A percentile compares a stretch with the other conserved stretches of the same genome.
phyloP scores from a whole-genome alignment of 1,140 invertebrate genomes.

The Drosophila ohnishii region DNA sequence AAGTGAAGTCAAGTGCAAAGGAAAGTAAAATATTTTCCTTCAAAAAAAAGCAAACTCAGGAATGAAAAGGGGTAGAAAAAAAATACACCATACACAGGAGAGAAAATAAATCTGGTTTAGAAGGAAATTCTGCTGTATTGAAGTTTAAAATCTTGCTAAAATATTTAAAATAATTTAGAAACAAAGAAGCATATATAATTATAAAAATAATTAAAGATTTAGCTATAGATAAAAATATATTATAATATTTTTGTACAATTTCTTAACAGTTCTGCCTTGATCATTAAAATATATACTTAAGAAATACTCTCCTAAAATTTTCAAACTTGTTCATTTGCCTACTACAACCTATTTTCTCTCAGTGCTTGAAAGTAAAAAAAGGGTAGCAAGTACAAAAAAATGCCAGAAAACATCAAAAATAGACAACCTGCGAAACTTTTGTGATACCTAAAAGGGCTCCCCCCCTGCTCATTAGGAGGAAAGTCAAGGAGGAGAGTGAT shows the following conservation, averaged over 20 bases:
- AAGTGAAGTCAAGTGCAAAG: slow-evolving; percentile 75
- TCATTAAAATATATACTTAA: too few species aligned
- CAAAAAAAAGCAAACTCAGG: background rate
- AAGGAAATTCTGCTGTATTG: background rate
- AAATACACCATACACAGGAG: background rate
- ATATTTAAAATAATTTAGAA: background rate
- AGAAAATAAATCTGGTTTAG: background rate
- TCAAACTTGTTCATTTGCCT: too few species aligned
- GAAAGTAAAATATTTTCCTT: slow-evolving; percentile 57
- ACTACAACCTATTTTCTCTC: background rate
- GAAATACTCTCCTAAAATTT: too few species aligned
- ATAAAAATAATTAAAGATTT: too few species aligned
- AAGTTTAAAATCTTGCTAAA: background rate
- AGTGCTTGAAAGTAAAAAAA: slow-evolving; percentile 8
- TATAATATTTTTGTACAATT: too few species aligned
- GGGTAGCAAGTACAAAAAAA: slow-evolving; percentile 5
- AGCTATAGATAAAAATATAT: too few species aligned
- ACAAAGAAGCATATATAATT: too few species aligned
- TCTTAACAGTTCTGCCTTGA: too few species aligned
- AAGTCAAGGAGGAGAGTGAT: slow-evolving; percentile 32
- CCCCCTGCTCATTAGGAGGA: slow-evolving; percentile 61
- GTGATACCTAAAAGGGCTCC: slow-evolving; percentile 42
- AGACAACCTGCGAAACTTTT: slow-evolving; percentile 55
- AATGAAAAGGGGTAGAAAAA: slow-evolving; percentile 1
- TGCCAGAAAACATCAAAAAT: slow-evolving; percentile 40